Evolutionary conservation across 2,888 invertebrate species (phyloP).

Genomic region (Tetropium fuscum): DNA sequence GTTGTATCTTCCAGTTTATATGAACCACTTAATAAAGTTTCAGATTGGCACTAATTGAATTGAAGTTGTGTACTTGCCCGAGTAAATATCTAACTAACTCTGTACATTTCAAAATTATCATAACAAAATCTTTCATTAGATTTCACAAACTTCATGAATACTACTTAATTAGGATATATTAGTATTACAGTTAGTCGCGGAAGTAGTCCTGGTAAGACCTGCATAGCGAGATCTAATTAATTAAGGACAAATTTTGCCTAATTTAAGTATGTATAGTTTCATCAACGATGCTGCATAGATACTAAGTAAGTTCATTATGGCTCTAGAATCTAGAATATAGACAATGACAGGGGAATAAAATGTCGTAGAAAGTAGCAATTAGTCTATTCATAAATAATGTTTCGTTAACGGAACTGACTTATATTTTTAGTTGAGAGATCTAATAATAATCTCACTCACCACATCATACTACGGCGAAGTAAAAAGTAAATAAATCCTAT

Average conservation of each 20-base stretch:
- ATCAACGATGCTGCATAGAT: too few relatives aligned
- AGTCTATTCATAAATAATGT: too few relatives aligned
- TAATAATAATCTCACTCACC: too few relatives aligned
- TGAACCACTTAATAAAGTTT: slow-evolving; percentile 57
- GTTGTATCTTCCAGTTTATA: slow-evolving; percentile 52
- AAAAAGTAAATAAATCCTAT: too few relatives aligned
- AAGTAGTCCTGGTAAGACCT: background rate
- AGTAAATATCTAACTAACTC: slow-evolving; percentile 24
- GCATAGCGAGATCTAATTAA: background rate
- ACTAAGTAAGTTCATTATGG: too few relatives aligned
- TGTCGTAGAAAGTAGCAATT: too few relatives aligned
- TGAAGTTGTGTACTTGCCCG: slow-evolving; percentile 44
- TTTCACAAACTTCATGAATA: slow-evolving; percentile 20
- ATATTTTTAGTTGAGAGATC: too few relatives aligned
- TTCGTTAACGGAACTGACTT: too few relatives aligned
- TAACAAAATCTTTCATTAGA: slow-evolving; percentile 18
- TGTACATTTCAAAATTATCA: slow-evolving; percentile 15
- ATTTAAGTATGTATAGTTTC: slow-evolving; percentile 5
- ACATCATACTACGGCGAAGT: too few relatives aligned
- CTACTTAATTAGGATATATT: slow-evolving; percentile 8
- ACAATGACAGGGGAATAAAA: too few relatives aligned
- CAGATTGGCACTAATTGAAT: slow-evolving; percentile 58
- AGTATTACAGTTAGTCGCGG: slow-evolving; percentile 2
- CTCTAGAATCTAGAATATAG: too few relatives aligned
- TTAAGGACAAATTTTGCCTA: background rate